Conservation (phyloP, 1,140 invertebrate genomes). For the Vanessa tameamea region DNA sequence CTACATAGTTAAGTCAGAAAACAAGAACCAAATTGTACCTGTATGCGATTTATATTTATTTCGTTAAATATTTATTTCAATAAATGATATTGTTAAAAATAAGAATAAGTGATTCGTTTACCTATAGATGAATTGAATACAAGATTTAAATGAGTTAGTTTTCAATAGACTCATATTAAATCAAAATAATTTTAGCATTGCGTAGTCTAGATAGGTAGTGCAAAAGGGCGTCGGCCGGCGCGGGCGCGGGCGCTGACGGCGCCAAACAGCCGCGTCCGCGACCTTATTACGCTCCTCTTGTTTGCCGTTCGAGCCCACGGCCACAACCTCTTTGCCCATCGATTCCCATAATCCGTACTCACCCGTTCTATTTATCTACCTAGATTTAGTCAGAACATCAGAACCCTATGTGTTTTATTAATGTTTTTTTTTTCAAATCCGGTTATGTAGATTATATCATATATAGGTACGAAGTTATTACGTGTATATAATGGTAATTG, state of each 20-base stretch:
- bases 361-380: slow-evolving; percentile 42
- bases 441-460: not conserved
- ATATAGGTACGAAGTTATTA: not conserved
- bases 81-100: too few relatives aligned
- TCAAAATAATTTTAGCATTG: not conserved
- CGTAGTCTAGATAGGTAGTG: slow-evolving; percentile 9
- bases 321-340: slow-evolving; percentile 62
- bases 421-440: not conserved
- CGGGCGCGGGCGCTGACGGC: slow-evolving; percentile 52
- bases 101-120: too few relatives aligned
- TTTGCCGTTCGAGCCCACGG: slow-evolving; percentile 45
- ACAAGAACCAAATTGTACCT: too few relatives aligned
- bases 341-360: slow-evolving; percentile 52
- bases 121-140: too few relatives aligned
- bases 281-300: slow-evolving; percentile 60
- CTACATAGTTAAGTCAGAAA: too few relatives aligned
- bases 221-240: slow-evolving; percentile 31
- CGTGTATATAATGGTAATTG: too few relatives aligned
- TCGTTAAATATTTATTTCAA: too few relatives aligned
- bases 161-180: too few relatives aligned
- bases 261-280: slow-evolving; percentile 61
- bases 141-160: too few relatives aligned
- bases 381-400: slow-evolving; percentile 1
- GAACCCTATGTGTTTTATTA: not conserved
- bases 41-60: too few relatives aligned